Evolutionary conservation across 2,113 vertebrate genomes (phyloP).

Genomic region (Collichthys lucidus): DNA sequence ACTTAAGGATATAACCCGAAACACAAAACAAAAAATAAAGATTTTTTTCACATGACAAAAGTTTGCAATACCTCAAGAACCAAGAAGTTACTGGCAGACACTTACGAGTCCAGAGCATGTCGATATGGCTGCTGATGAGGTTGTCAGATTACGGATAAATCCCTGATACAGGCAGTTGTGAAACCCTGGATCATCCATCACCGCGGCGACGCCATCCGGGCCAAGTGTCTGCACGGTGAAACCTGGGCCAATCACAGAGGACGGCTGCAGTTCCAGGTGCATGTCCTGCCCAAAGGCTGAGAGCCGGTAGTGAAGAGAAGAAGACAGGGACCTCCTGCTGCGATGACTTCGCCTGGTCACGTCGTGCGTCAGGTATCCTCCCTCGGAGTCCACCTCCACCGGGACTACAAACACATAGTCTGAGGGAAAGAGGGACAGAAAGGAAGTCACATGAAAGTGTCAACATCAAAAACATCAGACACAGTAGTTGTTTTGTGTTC

Average conservation of each 20-base stretch:
- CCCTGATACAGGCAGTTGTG: conserved; percentile 95
- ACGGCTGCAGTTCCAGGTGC: conserved; percentile 91
- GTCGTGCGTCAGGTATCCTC: conserved; percentile 89
- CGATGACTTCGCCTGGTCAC: conserved; percentile 87
- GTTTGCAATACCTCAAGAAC: background rate
- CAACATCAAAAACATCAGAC: background rate
- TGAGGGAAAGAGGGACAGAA: conserved; percentile 67
- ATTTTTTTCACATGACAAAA: background rate
- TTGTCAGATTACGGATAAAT: conserved; percentile 91
- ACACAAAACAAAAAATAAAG: no score
- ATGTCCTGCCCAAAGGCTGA: conserved; percentile 94
- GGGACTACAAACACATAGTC: conserved; percentile 96
- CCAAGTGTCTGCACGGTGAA: conserved; percentile 92
- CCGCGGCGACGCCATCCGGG: conserved; percentile 84
- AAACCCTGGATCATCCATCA: conserved; percentile 77
- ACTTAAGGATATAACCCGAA: background rate
- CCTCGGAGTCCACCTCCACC: conserved; percentile 91
- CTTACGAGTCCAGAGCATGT: conserved; percentile 96
- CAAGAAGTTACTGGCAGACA: conserved; percentile 16
- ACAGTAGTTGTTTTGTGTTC: background rate
- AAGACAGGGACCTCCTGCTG: conserved; percentile 85
- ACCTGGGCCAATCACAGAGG: conserved; percentile 88
- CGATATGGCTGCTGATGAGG: conserved; percentile 93
- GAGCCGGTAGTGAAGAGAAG: conserved; percentile 90
- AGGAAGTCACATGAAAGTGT: background rate